A percentile compares a stretch with the other conserved stretches of the same genome.
phyloP scores from a whole-genome alignment of 2,888 invertebrate species.

The Dryomyza anilis region DNA sequence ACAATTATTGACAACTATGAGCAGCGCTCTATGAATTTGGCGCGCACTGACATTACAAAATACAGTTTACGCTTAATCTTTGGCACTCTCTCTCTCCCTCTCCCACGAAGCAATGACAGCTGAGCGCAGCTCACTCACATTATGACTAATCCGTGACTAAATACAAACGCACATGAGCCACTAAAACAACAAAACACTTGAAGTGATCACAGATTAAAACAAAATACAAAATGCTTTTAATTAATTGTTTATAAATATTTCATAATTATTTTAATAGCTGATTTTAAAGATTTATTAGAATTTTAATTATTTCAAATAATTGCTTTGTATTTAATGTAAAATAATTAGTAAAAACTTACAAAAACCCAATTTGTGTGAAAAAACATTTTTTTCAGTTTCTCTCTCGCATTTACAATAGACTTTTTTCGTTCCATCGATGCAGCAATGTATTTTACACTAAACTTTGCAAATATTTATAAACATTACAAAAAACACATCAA shows the following conservation, averaged over 20 bases:
- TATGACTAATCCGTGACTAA: no score
- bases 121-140: no score
- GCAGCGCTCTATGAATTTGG: neutral
- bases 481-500: neutral
- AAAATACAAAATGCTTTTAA: neutral
- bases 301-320: neutral
- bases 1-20: neutral
- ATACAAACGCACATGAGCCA: neutral
- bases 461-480: no score
- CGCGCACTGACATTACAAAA: no score
- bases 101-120: no score
- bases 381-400: conserved; percentile 42
- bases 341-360: conserved; percentile 54
- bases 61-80: no score
- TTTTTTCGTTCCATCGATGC: neutral
- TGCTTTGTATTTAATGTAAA: conserved; percentile 23
- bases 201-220: neutral
- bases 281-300: conserved; percentile 17
- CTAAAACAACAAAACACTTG: neutral
- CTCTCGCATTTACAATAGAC: no score
- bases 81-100: no score
- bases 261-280: neutral
- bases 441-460: neutral
- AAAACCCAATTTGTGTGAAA: conserved; percentile 56
- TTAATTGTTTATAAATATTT: neutral